A percentile compares a stretch with the other conserved stretches of the same genome.
Conservation (phyloP, 2,888 invertebrate genomes). For the Zygogramma bicolorata region DNA sequence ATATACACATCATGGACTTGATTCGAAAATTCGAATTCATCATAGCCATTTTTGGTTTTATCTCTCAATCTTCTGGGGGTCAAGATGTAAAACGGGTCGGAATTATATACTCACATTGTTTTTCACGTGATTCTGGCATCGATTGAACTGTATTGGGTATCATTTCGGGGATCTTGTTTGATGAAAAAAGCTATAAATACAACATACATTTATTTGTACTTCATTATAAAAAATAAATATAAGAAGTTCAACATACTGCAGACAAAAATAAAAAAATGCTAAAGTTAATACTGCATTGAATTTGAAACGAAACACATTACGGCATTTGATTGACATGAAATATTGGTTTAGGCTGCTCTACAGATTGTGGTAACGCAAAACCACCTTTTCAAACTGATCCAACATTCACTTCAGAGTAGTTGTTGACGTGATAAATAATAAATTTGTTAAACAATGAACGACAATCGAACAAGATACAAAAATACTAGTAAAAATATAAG, state of each 20-base stretch:
- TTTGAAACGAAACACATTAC: slow-evolving; percentile 16
- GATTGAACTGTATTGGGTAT: not conserved
- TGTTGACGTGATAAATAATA: no score
- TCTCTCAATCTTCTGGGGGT: no score
- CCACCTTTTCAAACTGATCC: not conserved
- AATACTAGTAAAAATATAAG: no score
- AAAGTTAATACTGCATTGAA: slow-evolving; percentile 46
- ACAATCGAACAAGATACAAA: no score
- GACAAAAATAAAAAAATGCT: slow-evolving; percentile 35
- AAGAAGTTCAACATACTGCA: slow-evolving; percentile 38
- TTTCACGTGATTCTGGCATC: no score
- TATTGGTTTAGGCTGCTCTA: not conserved
- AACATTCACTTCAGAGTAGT: not conserved
- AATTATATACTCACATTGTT: no score
- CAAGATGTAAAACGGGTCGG: no score
- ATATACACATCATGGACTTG: no score
- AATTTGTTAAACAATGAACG: no score
- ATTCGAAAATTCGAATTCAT: no score
- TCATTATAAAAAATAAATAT: slow-evolving; percentile 43
- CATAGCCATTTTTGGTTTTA: no score
- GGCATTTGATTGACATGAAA: not conserved
- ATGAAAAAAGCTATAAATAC: not conserved
- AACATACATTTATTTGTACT: slow-evolving; percentile 27
- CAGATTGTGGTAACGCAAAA: not conserved
- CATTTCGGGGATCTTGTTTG: not conserved